phyloP scores from a whole-genome alignment of 2,113 vertebrate genomes.

The Charadrius vociferus region DNA sequence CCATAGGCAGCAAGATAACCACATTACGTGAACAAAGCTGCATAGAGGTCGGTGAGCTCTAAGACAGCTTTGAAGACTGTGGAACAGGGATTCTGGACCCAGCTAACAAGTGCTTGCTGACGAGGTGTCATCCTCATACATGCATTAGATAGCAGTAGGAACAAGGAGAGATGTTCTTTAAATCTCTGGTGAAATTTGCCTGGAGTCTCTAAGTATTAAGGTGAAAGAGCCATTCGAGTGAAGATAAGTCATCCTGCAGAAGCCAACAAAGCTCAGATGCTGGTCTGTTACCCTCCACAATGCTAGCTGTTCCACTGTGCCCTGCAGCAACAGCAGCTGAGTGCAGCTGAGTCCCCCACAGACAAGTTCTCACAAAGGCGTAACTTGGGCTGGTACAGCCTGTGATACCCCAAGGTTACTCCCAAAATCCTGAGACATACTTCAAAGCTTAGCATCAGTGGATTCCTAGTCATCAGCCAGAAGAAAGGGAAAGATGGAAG shows the following conservation, averaged over 20 bases:
- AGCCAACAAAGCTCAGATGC: neutral
- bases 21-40: neutral
- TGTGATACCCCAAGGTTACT: neutral
- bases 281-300: neutral
- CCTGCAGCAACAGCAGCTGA: neutral
- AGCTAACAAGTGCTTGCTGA: neutral
- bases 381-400: neutral
- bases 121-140: neutral
- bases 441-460: neutral
- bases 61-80: neutral
- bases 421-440: neutral
- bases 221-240: neutral
- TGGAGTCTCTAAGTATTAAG: neutral
- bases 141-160: neutral
- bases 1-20: neutral
- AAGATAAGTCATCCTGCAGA: neutral
- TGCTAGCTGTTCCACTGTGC: neutral
- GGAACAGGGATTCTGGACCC: neutral
- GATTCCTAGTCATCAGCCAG: neutral
- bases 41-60: neutral
- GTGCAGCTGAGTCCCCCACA: neutral
- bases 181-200: neutral
- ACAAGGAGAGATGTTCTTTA: neutral
- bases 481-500: neutral
- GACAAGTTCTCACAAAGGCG: neutral